These are phyloP conservation scores for Sander vitreus DNA, from an alignment of 2,113 vertebrate species.

Conservation along the genomic window DNA sequence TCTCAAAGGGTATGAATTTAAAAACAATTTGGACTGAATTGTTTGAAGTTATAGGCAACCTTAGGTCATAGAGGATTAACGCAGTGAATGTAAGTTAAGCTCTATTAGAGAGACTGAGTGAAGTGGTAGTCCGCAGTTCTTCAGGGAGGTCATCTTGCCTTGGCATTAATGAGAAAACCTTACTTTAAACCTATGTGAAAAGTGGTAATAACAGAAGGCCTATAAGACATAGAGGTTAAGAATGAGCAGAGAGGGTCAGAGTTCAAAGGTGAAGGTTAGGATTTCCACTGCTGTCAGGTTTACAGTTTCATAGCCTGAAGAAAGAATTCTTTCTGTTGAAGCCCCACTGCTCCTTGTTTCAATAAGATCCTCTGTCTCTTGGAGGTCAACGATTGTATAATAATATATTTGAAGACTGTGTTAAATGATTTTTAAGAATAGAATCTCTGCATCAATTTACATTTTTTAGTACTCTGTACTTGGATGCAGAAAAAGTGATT, in stretches of 20 bases:
- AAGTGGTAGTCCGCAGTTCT: constrained; percentile 25
- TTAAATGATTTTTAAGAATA: constrained; percentile 2
- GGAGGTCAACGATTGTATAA: constrained; percentile 11
- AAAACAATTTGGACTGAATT: too few species aligned
- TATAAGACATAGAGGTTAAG: constrained; percentile 61
- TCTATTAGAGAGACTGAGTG: constrained; percentile 13
- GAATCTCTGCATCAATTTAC: not conserved
- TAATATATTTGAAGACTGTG: not conserved
- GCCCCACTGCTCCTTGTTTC: constrained; percentile 20
- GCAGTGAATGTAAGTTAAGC: constrained; percentile 11
- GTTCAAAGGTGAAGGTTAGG: constrained; percentile 73
- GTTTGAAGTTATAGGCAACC: not conserved
- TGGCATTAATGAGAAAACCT: constrained; percentile 42
- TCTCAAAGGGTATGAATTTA: not conserved
- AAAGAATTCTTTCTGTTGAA: constrained; percentile 53
- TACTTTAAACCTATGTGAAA: constrained; percentile 44
- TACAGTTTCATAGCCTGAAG: constrained; percentile 73
- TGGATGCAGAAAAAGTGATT: constrained; percentile 1
- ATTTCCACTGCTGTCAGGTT: constrained; percentile 68
- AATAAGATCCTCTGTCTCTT: constrained; percentile 17
- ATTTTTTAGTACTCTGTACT: not conserved
- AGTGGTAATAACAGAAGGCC: constrained; percentile 61
- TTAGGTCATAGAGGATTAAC: not conserved
- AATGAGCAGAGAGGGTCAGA: constrained; percentile 68
- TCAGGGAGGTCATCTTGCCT: constrained; percentile 20